phyloP scores from a whole-genome alignment of 2,888 invertebrate genomes.

The Xanthostigma xanthostigma region DNA sequence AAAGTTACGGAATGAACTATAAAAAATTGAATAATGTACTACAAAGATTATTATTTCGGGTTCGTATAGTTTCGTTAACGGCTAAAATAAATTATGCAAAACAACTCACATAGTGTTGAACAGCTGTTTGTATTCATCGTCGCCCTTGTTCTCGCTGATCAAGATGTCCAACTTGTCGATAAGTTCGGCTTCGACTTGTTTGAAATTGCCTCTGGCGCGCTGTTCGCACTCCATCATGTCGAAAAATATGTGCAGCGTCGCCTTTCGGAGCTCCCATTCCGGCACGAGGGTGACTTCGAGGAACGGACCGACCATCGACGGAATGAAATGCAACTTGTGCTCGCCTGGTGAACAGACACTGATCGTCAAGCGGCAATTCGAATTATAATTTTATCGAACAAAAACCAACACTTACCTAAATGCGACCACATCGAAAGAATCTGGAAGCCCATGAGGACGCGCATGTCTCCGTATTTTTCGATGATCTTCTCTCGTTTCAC shows the following conservation, averaged over 20 bases:
- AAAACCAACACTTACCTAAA: slow-evolving; percentile 38
- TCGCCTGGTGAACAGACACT: slow-evolving; percentile 37
- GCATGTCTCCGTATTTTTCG: slow-evolving; percentile 76
- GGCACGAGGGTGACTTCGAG: slow-evolving; percentile 86
- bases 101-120: slow-evolving; percentile 87
- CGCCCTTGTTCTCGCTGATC: slow-evolving; percentile 86
- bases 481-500: slow-evolving; percentile 63
- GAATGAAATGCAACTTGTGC: slow-evolving; percentile 77
- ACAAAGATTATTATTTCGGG: no score
- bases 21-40: no score
- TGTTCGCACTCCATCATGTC: slow-evolving; percentile 93
- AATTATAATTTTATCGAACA: background rate
- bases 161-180: slow-evolving; percentile 88
- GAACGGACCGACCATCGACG: slow-evolving; percentile 85
- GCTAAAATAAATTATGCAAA: background rate
- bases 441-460: slow-evolving; percentile 83
- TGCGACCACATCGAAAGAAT: slow-evolving; percentile 86
- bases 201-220: slow-evolving; percentile 67
- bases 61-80: no score
- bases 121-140: slow-evolving; percentile 82
- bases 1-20: no score
- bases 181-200: slow-evolving; percentile 81
- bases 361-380: background rate
- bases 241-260: slow-evolving; percentile 82
- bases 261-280: slow-evolving; percentile 69